These are phyloP conservation scores for Leptodactylus fallax DNA, from an alignment of 2,797 vertebrate genomes.

Conservation along the genomic window DNA sequence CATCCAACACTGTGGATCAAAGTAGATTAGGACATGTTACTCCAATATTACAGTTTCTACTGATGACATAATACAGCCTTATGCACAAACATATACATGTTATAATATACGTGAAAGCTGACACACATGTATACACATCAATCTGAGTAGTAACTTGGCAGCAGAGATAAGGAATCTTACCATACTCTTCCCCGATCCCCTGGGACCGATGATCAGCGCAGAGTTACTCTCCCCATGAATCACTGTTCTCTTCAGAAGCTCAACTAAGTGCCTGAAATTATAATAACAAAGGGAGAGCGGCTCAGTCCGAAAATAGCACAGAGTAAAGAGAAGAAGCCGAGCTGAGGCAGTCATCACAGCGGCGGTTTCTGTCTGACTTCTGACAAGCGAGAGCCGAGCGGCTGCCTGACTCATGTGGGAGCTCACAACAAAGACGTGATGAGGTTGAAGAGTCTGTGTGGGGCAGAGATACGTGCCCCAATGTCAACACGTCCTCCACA, in stretches of 20 bases:
- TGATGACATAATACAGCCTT: neutral
- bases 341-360: conserved; percentile 23
- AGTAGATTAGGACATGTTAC: too few relatives aligned
- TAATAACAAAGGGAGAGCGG: conserved; percentile 57
- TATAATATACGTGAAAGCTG: too few relatives aligned
- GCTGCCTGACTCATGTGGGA: conserved; percentile 17
- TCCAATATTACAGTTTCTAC: too few relatives aligned
- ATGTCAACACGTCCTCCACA: conserved; percentile 30
- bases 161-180: conserved; percentile 72
- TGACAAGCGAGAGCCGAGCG: conserved; percentile 23
- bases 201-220: conserved; percentile 89
- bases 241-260: conserved; percentile 87
- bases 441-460: neutral
- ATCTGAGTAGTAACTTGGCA: neutral
- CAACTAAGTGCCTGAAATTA: conserved; percentile 85
- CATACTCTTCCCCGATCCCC: conserved; percentile 91
- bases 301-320: conserved; percentile 57
- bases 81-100: too few relatives aligned
- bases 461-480: neutral
- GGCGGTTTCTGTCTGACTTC: conserved; percentile 7
- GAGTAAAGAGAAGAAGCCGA: conserved; percentile 20
- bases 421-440: conserved; percentile 1
- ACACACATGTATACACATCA: neutral
- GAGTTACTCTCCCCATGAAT: conserved; percentile 96
- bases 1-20: too few relatives aligned